Evolutionary conservation across 2,888 invertebrate species (phyloP), one percentile per base, ranked within the genome.

Genomic region (Archips xylosteana): DNA sequence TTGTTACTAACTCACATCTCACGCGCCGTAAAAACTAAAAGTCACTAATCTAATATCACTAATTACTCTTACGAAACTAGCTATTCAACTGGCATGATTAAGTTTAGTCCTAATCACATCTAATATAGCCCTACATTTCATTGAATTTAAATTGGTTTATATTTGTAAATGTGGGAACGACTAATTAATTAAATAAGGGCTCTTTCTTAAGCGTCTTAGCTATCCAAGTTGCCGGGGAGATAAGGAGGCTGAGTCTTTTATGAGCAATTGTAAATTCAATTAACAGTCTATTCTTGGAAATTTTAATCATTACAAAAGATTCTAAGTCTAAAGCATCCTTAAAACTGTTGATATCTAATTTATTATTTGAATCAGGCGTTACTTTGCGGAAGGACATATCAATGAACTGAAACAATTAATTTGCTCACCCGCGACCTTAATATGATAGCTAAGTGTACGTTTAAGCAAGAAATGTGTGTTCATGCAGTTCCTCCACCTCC

Each of bases 201-300:
- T 70, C 70, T 59, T 59, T 65, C 59, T 63, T 71, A 71, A 71
- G 70, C 64, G 59, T n/a, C 49, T 71, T 65, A 65, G 62, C 12
- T 54, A 54, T 23, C 57, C 64, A 54, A 65, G 64, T 64, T 39
- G 57, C 15, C 32, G 34, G 47, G 39, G 64, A 65, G 63, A 45
- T 70, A 70, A 70, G 54, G 70, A 64, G 62, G 70, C 70, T 47
- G 64, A 42, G 70, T 64, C 64, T 36, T 64, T 71, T 65, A 71
- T 65, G 70, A 65, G 32, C 57, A 57, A 65, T 65, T 65, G 47
- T 64, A 71, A 71, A 71, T 71, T 71, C 59, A 71, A 71, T 71
- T 64, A 65, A 59, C 49, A 57, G 32, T 59, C 39, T 70, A 70
- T 70, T 54, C 70, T 65, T 32, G 34, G 70, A 45, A 59, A 70